Conservation (phyloP, 92 coral and sea anemone species). For the Desmophyllum pertusum region DNA sequence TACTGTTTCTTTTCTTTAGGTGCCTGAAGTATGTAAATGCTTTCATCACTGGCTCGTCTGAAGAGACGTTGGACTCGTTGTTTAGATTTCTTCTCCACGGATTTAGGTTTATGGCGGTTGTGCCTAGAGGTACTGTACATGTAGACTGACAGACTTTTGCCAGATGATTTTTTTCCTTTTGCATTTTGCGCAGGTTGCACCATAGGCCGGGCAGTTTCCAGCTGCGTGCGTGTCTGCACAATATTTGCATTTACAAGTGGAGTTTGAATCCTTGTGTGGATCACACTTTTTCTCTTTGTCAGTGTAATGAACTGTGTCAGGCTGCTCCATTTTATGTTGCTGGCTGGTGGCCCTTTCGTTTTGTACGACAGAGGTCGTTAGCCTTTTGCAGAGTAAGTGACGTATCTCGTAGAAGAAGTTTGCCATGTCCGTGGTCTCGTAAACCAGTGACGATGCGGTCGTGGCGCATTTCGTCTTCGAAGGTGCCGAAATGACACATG, state of each 20-base stretch:
- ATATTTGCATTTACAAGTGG: constrained; percentile 34
- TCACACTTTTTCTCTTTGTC: constrained; percentile 11
- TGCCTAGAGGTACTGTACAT: background rate
- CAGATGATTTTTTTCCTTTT: constrained; percentile 32
- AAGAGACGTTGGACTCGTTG: background rate
- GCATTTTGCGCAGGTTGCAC: constrained; percentile 39
- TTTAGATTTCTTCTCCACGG: background rate
- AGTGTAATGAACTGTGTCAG: constrained; percentile 22
- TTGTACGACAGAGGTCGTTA: constrained; percentile 40
- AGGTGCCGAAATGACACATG: constrained; percentile 58
- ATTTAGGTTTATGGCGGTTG: constrained; percentile 17
- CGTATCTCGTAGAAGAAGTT: constrained; percentile 46
- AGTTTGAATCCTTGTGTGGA: background rate
- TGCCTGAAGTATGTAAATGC: constrained; percentile 19
- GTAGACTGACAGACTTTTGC: constrained; percentile 53
- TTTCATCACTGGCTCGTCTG: constrained; percentile 45
- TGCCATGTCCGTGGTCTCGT: constrained; percentile 33
- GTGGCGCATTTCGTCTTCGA: constrained; percentile 51
- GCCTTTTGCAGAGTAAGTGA: constrained; percentile 35
- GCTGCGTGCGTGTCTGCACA: constrained; percentile 42
- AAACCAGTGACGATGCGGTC: constrained; percentile 55
- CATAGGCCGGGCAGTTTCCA: constrained; percentile 53
- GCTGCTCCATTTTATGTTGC: constrained; percentile 49
- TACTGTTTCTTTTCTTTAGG: constrained; percentile 7
- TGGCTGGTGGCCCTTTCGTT: constrained; percentile 47